These are phyloP conservation scores for Mythimna lalbum DNA, from an alignment of 2,888 invertebrate genomes.

Conservation along the genomic window DNA sequence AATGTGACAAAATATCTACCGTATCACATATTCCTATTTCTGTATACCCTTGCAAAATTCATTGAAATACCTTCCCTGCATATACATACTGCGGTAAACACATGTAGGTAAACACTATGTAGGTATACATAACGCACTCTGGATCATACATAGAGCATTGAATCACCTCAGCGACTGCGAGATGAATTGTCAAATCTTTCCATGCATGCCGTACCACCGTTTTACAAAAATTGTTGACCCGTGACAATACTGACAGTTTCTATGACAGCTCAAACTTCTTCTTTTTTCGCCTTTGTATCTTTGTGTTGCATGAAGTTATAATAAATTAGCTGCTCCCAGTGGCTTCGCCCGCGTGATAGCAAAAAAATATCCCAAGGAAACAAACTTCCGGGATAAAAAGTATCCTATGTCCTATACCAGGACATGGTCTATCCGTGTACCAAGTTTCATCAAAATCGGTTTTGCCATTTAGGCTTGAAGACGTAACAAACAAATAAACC, in stretches of 20 bases:
- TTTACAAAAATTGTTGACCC: not conserved
- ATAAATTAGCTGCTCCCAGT: too few species aligned
- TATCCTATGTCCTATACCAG: too few species aligned
- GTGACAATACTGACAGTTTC: not conserved
- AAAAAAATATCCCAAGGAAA: too few species aligned
- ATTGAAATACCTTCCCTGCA: not conserved
- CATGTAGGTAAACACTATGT: not conserved
- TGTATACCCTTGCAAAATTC: not conserved
- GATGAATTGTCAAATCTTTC: not conserved
- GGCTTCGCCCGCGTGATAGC: too few species aligned
- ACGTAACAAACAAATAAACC: too few species aligned
- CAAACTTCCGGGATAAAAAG: too few species aligned
- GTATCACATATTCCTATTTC: constrained; percentile 5
- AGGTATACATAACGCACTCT: not conserved
- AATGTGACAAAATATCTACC: constrained; percentile 1
- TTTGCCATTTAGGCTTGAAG: too few species aligned
- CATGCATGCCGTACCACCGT: not conserved
- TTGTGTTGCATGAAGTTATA: too few species aligned
- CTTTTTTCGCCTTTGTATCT: too few species aligned
- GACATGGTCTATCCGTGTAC: too few species aligned
- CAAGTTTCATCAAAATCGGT: too few species aligned
- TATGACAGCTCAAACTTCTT: not conserved
- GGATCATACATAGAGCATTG: not conserved
- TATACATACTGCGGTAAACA: not conserved
- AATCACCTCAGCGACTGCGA: not conserved